Conservation (phyloP, 2,113 vertebrate species). For the Podocnemis expansa region DNA sequence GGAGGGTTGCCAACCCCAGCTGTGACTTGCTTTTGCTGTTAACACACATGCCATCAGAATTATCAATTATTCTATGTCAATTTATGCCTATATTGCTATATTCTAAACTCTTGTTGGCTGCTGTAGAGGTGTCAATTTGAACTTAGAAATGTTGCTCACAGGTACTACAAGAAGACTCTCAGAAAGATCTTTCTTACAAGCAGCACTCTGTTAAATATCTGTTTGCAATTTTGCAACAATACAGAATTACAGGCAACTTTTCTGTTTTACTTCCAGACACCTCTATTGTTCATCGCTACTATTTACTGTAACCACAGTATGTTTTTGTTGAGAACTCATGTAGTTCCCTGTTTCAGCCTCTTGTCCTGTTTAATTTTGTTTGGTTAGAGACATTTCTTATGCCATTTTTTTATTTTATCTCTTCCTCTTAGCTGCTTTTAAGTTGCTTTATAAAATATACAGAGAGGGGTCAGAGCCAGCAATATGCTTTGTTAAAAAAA, state of each 20-base stretch:
- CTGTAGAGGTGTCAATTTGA: conserved; percentile 25
- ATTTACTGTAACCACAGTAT: conserved; percentile 53
- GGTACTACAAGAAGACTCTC: conserved; percentile 52
- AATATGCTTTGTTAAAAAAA: not conserved
- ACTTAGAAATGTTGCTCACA: conserved; percentile 27
- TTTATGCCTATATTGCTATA: conserved; percentile 46
- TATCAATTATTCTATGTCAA: conserved; percentile 29
- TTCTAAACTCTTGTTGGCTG: conserved; percentile 1
- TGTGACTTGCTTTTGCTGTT: not conserved
- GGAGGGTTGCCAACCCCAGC: accelerated
- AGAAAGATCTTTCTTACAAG: conserved; percentile 38
- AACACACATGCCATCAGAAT: not conserved
- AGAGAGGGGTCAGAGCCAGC: not conserved
- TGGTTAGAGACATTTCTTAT: conserved; percentile 31
- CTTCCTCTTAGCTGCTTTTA: not conserved
- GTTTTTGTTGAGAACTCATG: conserved; percentile 58
- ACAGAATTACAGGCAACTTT: conserved; percentile 58
- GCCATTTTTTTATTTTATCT: conserved; percentile 32
- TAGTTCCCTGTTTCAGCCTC: conserved; percentile 62
- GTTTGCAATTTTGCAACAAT: conserved; percentile 16
- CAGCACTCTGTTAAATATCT: conserved; percentile 61
- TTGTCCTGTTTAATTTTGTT: conserved; percentile 59
- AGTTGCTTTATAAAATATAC: conserved; percentile 2
- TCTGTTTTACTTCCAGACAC: conserved; percentile 35
- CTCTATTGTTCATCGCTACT: conserved; percentile 49